Evolutionary conservation across 2,113 vertebrate species (phyloP).

Genomic region (Triplophysa dalaica): DNA sequence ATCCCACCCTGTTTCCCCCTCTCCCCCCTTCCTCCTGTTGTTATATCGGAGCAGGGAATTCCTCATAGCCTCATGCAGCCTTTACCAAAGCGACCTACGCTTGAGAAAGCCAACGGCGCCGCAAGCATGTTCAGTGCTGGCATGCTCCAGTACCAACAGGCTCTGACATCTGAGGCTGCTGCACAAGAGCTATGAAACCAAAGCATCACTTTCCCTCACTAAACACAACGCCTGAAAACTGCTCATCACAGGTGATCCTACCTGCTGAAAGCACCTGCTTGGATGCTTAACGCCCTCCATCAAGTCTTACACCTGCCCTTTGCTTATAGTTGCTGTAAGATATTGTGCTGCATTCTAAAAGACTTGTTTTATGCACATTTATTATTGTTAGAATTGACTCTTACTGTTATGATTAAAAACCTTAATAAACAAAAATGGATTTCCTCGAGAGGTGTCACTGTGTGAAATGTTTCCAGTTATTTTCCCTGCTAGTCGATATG

Average conservation of each 20-base stretch:
- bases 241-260: slow-evolving; percentile 62
- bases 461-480: neutral
- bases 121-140: slow-evolving; percentile 95
- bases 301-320: slow-evolving; percentile 83
- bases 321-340: slow-evolving; percentile 94
- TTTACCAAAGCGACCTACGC: slow-evolving; percentile 98
- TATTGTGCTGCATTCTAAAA: slow-evolving; percentile 95
- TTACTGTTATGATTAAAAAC: slow-evolving; percentile 91
- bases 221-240: slow-evolving; percentile 50
- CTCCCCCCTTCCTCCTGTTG: slow-evolving; percentile 63
- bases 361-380: slow-evolving; percentile 98
- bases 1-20: slow-evolving; percentile 66
- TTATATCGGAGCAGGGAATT: slow-evolving; percentile 85
- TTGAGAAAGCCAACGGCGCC: slow-evolving; percentile 99
- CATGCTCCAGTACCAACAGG: slow-evolving; percentile 99
- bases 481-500: neutral
- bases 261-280: slow-evolving; percentile 76
- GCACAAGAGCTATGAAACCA: slow-evolving; percentile 75
- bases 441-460: slow-evolving; percentile 81
- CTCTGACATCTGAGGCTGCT: slow-evolving; percentile 82
- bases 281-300: slow-evolving; percentile 79
- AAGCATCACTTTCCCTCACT: slow-evolving; percentile 67
- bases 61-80: slow-evolving; percentile 95
- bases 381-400: slow-evolving; percentile 98
- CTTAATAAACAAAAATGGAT: slow-evolving; percentile 89